Percentiles rank a stretch among this genome's conserved stretches.
Evolutionary conservation across 2,797 vertebrate species (phyloP).

Genomic region (Danio albolineatus): DNA sequence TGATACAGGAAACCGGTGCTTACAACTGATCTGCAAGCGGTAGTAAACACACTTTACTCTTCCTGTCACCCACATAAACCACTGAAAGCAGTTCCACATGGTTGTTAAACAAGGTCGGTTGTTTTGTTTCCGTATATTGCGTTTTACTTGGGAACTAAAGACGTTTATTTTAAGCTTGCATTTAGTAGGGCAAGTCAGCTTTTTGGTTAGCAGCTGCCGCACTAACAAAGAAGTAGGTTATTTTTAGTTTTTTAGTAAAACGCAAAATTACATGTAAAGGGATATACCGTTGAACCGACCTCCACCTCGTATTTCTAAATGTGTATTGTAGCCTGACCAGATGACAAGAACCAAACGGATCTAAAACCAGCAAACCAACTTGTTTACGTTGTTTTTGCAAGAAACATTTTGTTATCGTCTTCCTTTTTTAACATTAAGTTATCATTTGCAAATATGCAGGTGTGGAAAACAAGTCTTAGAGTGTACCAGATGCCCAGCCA

Average conservation of each 20-base stretch:
- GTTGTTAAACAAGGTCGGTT: slow-evolving; percentile 7
- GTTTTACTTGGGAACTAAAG: background rate
- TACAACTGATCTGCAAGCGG: background rate
- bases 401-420: too few relatives aligned
- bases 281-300: too few relatives aligned
- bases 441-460: slow-evolving; percentile 4
- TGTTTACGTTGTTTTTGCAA: background rate
- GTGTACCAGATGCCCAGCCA: background rate
- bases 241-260: too few relatives aligned
- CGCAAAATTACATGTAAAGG: background rate
- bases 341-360: background rate
- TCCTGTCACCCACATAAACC: background rate
- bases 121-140: background rate
- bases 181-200: background rate
- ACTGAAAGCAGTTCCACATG: background rate
- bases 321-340: background rate
- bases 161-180: too few relatives aligned
- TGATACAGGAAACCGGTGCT: background rate
- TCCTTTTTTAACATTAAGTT: background rate
- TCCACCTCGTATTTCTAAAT: background rate
- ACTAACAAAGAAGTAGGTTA: too few relatives aligned
- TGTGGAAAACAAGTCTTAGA: background rate
- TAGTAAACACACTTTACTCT: background rate
- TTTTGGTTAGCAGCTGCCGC: slow-evolving; percentile 6
- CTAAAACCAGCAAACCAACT: background rate